A percentile compares a stretch with the other conserved stretches of the same genome.
These are phyloP conservation scores for Limosa lapponica DNA, from an alignment of 2,797 vertebrate genomes.

Conservation along the genomic window DNA sequence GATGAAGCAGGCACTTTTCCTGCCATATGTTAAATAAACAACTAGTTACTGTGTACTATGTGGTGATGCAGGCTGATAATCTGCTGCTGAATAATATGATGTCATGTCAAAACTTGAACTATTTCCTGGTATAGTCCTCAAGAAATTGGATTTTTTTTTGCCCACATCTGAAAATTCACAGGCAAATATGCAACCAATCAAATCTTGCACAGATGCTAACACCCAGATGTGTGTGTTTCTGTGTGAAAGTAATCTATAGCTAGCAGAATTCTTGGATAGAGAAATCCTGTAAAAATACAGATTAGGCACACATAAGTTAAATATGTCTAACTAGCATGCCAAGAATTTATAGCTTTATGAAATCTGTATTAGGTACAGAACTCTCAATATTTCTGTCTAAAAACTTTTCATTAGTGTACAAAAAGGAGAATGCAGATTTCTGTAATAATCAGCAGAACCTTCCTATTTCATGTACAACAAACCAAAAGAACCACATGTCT, in stretches of 20 bases:
- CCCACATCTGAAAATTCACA: slow-evolving; percentile 23
- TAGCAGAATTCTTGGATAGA: slow-evolving; percentile 35
- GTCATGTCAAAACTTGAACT: neutral
- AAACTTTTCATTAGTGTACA: neutral
- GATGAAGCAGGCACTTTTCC: neutral
- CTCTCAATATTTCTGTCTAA: neutral
- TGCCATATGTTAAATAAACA: neutral
- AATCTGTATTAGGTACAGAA: slow-evolving; percentile 20
- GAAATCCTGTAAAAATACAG: slow-evolving; percentile 47
- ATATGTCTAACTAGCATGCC: neutral
- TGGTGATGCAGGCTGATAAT: neutral
- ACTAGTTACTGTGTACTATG: neutral
- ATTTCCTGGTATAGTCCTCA: neutral
- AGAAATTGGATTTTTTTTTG: neutral
- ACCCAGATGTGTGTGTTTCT: slow-evolving; percentile 41
- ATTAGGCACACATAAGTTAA: slow-evolving; percentile 41
- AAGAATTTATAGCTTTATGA: slow-evolving; percentile 37
- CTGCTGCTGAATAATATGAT: neutral
- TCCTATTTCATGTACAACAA: neutral
- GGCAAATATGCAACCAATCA: slow-evolving; percentile 40
- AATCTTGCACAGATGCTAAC: slow-evolving; percentile 21
- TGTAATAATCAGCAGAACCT: slow-evolving; percentile 1
- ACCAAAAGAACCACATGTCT: neutral
- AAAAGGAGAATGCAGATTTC: neutral
- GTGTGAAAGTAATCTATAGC: slow-evolving; percentile 19